Conservation (phyloP, 1,140 invertebrate species). For the Varroa destructor region DNA sequence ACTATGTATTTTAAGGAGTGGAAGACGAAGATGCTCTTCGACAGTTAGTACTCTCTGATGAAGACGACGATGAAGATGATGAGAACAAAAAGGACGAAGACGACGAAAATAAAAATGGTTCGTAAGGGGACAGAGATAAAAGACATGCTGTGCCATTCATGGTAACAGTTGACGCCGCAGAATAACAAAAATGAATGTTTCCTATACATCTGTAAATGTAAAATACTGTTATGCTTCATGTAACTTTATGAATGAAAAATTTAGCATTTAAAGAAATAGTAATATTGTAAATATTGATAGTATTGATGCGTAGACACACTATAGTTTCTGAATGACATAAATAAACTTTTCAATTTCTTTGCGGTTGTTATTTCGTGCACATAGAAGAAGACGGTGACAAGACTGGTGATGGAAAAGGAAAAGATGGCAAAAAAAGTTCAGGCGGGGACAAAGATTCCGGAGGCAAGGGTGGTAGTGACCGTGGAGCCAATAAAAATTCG, state of each 20-base stretch:
- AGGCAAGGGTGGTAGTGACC: conserved; percentile 30
- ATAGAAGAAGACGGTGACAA: conserved; percentile 47
- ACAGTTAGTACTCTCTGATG: conserved; percentile 74
- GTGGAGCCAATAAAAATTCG: conserved; percentile 36
- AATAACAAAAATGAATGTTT: too few relatives aligned
- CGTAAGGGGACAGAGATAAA: conserved; percentile 31
- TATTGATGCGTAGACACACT: too few relatives aligned
- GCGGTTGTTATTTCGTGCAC: not conserved
- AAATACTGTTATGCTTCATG: too few relatives aligned
- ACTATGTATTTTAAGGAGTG: conserved; percentile 54
- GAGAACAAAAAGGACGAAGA: conserved; percentile 42
- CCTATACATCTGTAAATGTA: too few relatives aligned
- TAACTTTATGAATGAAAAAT: too few relatives aligned
- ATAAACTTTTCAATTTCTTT: not conserved
- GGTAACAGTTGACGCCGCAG: too few relatives aligned
- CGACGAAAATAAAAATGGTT: conserved; percentile 40
- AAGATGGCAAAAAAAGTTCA: conserved; percentile 39
- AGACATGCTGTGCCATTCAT: not conserved
- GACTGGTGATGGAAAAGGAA: conserved; percentile 35
- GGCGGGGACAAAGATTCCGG: conserved; percentile 38
- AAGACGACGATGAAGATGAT: conserved; percentile 69
- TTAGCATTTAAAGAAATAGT: too few relatives aligned
- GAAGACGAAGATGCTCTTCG: conserved; percentile 75
- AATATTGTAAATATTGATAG: too few relatives aligned
- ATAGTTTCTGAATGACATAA: too few relatives aligned